These are phyloP conservation scores for Pangasius macronema DNA, from an alignment of 2,797 vertebrate species.

Conservation along the genomic window DNA sequence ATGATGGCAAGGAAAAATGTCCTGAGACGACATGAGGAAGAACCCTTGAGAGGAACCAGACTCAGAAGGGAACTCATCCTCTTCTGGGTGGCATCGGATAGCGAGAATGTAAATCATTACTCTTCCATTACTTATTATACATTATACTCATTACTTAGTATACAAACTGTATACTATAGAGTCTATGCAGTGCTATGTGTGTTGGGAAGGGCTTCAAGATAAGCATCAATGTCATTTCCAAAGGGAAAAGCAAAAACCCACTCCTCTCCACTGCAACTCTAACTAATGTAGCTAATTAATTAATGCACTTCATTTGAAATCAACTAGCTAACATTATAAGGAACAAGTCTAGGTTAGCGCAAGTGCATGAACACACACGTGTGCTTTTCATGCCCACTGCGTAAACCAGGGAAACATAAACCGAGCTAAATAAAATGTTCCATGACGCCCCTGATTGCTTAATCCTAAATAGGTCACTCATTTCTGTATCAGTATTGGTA, in stretches of 20 bases:
- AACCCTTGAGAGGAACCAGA: background rate
- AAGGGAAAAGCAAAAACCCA: background rate
- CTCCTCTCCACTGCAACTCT: background rate
- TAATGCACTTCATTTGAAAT: background rate
- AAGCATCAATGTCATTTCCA: background rate
- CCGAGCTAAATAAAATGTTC: background rate
- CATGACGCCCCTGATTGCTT: background rate
- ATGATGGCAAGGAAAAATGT: background rate
- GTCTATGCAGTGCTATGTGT: background rate
- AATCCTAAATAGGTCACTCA: background rate
- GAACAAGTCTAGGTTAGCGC: background rate
- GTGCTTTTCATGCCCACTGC: background rate
- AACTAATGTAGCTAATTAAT: background rate
- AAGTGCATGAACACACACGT: background rate
- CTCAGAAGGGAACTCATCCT: background rate
- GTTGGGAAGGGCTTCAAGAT: background rate
- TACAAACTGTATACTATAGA: background rate
- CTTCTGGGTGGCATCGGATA: background rate
- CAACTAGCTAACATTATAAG: background rate
- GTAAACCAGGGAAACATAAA: constrained; percentile 7
- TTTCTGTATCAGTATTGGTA: background rate
- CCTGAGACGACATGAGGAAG: background rate
- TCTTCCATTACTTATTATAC: too few relatives aligned
- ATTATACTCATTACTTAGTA: too few relatives aligned
- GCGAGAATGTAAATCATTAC: background rate